Evolutionary conservation across 2,797 vertebrate genomes (phyloP).

Genomic region (Cacajao melanocephalus): DNA sequence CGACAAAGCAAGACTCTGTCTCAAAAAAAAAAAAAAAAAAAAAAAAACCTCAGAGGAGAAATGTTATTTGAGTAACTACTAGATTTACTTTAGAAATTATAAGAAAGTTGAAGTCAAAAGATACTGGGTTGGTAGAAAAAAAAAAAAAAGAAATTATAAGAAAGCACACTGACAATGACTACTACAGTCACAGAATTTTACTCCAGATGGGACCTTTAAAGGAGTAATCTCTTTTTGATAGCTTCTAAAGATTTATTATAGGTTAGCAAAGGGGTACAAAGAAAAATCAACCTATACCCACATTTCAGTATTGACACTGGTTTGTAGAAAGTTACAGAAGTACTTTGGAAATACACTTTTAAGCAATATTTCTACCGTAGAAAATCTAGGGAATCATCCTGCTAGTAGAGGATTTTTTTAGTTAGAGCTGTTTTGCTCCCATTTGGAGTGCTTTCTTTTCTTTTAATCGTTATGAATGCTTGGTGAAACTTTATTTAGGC

Average conservation of each 20-base stretch:
- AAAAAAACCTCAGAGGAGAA: not conserved
- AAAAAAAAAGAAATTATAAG: not conserved
- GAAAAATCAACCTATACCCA: not conserved
- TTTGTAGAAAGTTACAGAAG: not conserved
- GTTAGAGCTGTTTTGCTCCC: not conserved
- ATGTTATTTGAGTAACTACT: not conserved
- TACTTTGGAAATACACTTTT: conserved; percentile 17
- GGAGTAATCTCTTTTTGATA: not conserved
- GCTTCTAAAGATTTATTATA: not conserved
- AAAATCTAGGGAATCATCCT: not conserved
- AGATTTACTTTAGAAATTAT: not conserved
- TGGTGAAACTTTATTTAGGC: not conserved
- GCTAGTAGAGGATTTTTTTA: not conserved
- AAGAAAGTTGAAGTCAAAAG: not conserved
- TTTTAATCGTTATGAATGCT: not conserved
- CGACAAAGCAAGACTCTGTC: not conserved
- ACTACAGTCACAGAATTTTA: not conserved
- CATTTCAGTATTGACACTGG: not conserved
- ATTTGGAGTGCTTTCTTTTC: not conserved
- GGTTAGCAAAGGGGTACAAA: not conserved
- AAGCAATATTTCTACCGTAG: not conserved
- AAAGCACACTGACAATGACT: not conserved
- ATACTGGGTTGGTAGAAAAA: no score
- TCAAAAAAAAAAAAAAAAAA: no score
- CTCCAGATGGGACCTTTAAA: not conserved